Evolutionary conservation across 2,888 invertebrate species (phyloP).

Genomic region (Pyrgus malvae): DNA sequence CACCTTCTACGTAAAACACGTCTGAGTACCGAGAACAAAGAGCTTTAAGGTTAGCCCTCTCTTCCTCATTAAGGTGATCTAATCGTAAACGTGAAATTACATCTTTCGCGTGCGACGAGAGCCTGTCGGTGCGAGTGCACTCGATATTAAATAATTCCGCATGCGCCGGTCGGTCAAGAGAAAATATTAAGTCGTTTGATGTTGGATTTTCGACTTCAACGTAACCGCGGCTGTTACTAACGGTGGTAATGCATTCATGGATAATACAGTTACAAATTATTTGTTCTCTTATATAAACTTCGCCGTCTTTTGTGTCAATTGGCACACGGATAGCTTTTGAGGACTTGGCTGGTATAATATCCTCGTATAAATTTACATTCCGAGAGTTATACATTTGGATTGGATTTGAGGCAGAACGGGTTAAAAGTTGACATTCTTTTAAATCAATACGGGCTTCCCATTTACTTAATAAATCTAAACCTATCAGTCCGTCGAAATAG

Average conservation of each 20-base stretch:
- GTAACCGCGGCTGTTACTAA: conserved; percentile 20
- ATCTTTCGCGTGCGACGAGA: neutral
- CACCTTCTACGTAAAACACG: conserved; percentile 22
- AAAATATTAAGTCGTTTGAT: conserved; percentile 30
- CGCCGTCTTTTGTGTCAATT: conserved; percentile 30
- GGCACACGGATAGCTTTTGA: conserved; percentile 33
- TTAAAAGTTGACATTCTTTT: conserved; percentile 23
- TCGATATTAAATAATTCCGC: conserved; percentile 26
- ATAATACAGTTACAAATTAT: conserved; percentile 26
- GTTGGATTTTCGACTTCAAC: conserved; percentile 28
- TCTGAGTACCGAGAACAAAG: conserved; percentile 14
- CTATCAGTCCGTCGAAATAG: conserved; percentile 29
- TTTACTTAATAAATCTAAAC: conserved; percentile 33
- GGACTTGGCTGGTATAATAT: conserved; percentile 32
- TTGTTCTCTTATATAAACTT: conserved; percentile 27
- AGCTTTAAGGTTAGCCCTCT: neutral
- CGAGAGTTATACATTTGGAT: conserved; percentile 33
- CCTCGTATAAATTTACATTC: conserved; percentile 36
- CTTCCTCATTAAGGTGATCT: conserved; percentile 6
- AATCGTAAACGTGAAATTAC: conserved; percentile 7
- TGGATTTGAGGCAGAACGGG: conserved; percentile 21
- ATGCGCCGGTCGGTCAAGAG: conserved; percentile 23
- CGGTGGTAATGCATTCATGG: conserved; percentile 24
- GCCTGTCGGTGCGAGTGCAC: conserved; percentile 16
- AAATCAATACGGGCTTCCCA: conserved; percentile 32